phyloP scores from a whole-genome alignment of 1,140 invertebrate species.

The Drosophila funebris region DNA sequence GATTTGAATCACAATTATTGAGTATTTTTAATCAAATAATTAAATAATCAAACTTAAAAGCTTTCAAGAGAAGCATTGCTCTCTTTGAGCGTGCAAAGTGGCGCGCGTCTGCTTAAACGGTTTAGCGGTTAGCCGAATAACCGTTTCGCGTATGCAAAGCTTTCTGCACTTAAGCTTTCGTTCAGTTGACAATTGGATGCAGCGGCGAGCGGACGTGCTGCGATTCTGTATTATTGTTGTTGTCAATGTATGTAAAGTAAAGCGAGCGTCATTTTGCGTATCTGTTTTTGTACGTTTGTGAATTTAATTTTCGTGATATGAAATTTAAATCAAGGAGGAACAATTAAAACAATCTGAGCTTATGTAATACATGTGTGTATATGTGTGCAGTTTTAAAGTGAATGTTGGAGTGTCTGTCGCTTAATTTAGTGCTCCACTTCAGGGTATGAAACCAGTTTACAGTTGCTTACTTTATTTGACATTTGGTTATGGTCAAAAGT shows the following conservation, averaged over 20 bases:
- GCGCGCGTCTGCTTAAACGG: constrained; percentile 7
- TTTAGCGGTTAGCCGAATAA: constrained; percentile 13
- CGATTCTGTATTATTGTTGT: constrained; percentile 31
- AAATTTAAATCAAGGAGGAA: constrained; percentile 36
- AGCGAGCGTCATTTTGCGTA: constrained; percentile 46
- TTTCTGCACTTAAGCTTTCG: not conserved
- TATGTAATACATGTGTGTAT: constrained; percentile 41
- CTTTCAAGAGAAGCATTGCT: no score
- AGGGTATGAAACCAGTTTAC: constrained; percentile 62
- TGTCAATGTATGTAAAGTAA: constrained; percentile 32
- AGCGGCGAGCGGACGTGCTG: constrained; percentile 34
- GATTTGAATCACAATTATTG: no score
- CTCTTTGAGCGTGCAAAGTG: constrained; percentile 8
- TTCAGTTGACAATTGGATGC: constrained; percentile 55
- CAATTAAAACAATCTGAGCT: constrained; percentile 46
- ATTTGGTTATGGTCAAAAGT: constrained; percentile 45
- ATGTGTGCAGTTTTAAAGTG: constrained; percentile 23
- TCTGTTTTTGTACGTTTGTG: constrained; percentile 60
- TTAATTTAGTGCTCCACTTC: constrained; percentile 47
- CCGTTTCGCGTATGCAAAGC: constrained; percentile 11
- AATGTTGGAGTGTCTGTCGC: constrained; percentile 23
- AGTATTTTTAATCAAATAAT: no score
- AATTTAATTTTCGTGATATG: constrained; percentile 57
- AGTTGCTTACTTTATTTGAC: constrained; percentile 22
- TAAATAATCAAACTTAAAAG: no score